phyloP scores from a whole-genome alignment of 2,797 vertebrate genomes.

The Eulemur rubriventer region DNA sequence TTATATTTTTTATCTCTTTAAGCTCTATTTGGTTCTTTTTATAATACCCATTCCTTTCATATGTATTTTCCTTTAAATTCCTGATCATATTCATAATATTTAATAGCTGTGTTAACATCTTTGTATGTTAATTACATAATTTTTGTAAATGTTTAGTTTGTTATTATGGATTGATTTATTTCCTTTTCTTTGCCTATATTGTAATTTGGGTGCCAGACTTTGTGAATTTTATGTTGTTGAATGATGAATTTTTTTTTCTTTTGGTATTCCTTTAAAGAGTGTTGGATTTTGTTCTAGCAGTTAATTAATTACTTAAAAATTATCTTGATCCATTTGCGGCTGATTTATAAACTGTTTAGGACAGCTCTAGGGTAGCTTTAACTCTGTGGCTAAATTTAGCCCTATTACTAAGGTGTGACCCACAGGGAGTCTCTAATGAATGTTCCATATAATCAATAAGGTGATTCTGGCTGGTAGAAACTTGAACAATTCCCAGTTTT shows the following conservation, averaged over 20 bases:
- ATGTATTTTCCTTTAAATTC: neutral
- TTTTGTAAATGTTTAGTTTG: neutral
- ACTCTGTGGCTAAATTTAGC: neutral
- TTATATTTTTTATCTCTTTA: neutral
- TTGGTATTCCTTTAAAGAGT: neutral
- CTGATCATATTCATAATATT: neutral
- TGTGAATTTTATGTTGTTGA: neutral
- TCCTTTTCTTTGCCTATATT: neutral
- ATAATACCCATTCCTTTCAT: neutral
- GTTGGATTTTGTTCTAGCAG: neutral
- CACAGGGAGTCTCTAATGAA: neutral
- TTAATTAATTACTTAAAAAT: neutral
- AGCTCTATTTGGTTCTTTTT: neutral
- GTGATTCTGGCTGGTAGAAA: neutral
- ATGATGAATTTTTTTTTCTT: neutral
- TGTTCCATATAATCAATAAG: neutral
- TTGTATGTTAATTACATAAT: neutral
- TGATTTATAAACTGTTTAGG: neutral
- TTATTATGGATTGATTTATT: neutral
- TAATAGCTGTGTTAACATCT: slow-evolving; percentile 11
- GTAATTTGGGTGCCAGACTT: neutral
- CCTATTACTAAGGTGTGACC: neutral
- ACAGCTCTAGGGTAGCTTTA: neutral
- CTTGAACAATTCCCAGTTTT: neutral
- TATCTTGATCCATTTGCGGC: neutral